These are phyloP conservation scores for Chymomyza procnemis DNA, from an alignment of 2,888 invertebrate genomes.

Conservation along the genomic window DNA sequence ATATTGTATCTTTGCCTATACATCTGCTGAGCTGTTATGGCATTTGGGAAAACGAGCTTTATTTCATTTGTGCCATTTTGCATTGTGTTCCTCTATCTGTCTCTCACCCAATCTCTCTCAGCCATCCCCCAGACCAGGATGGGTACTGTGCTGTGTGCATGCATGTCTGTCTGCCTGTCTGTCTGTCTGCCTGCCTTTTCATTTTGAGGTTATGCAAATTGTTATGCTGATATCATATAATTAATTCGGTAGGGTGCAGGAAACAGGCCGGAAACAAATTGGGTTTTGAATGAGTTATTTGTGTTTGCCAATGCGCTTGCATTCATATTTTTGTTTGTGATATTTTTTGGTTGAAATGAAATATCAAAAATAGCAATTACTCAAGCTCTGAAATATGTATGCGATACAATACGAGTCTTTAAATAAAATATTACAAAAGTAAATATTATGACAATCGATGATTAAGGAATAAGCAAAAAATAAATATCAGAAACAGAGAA, in stretches of 20 bases:
- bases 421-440: not conserved
- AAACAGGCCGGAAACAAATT: conserved; percentile 70
- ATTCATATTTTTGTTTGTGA: not conserved
- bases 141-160: no score
- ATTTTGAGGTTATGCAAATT: conserved; percentile 73
- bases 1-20: conserved; percentile 66
- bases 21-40: conserved; percentile 69
- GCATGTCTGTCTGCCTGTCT: not conserved
- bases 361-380: not conserved
- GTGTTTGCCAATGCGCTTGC: conserved; percentile 36
- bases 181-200: conserved; percentile 49
- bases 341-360: not conserved
- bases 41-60: conserved; percentile 68
- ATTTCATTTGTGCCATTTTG: conserved; percentile 47
- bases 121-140: no score
- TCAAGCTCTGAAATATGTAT: not conserved
- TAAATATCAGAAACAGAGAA: no score
- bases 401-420: not conserved
- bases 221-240: conserved; percentile 71
- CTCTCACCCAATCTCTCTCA: not conserved
- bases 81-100: conserved; percentile 18
- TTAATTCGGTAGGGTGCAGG: conserved; percentile 61
- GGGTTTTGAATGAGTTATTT: conserved; percentile 73
- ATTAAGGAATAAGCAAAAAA: not conserved
- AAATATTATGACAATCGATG: not conserved